Conservation (phyloP, 2,888 invertebrate species). For the Scaptomyza polygonia region DNA sequence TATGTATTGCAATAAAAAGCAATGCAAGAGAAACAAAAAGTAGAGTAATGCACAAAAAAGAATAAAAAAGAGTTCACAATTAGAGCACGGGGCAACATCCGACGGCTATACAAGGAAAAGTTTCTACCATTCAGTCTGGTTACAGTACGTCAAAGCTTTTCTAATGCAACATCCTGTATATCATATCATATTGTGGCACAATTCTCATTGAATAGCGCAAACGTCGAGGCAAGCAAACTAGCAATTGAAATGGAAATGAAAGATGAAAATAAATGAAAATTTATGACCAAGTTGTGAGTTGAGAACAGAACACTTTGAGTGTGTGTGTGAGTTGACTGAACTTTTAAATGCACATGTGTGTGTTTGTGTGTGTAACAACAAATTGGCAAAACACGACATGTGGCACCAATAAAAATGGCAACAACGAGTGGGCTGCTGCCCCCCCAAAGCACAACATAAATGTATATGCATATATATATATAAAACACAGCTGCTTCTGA, state of each 20-base stretch:
- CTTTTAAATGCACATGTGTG: constrained; percentile 18
- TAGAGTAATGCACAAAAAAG: constrained; percentile 7
- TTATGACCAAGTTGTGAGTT: constrained; percentile 48
- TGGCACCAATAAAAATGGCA: constrained; percentile 65
- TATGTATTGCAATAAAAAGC: background rate
- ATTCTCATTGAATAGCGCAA: constrained; percentile 65
- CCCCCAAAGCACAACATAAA: background rate
- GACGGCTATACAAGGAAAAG: constrained; percentile 23
- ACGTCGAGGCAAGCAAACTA: constrained; percentile 39
- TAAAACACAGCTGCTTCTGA: constrained; percentile 64
- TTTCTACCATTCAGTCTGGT: background rate
- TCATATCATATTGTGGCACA: constrained; percentile 56
- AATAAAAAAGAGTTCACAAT: constrained; percentile 24
- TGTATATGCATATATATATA: background rate
- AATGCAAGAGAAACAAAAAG: background rate
- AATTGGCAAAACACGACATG: constrained; percentile 64
- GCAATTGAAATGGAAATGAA: constrained; percentile 66
- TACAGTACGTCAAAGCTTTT: constrained; percentile 30
- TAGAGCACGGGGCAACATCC: constrained; percentile 53
- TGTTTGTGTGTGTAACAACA: constrained; percentile 37
- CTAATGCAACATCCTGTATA: constrained; percentile 53
- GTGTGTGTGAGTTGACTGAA: constrained; percentile 40
- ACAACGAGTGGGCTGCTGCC: constrained; percentile 37
- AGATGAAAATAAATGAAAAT: constrained; percentile 56
- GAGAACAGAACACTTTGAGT: constrained; percentile 32